Conservation (phyloP, 2,888 invertebrate genomes). For the Conomelus anceps region DNA sequence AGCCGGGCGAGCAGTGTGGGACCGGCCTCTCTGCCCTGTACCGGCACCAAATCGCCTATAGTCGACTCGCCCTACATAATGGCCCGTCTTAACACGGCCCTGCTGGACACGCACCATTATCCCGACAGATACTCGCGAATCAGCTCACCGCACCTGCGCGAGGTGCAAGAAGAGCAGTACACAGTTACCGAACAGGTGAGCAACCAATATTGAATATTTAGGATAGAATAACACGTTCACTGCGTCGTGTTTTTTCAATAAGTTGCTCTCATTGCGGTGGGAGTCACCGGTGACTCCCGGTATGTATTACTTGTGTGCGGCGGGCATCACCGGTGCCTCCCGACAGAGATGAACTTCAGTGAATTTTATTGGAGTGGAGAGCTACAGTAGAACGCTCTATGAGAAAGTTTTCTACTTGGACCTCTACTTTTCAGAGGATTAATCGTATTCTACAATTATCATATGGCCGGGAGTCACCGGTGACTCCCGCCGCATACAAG, state of each 20-base stretch:
- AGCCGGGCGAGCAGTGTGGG: slow-evolving; percentile 18
- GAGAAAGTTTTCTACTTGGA: not conserved
- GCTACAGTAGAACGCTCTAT: too few species aligned
- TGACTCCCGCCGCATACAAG: too few species aligned
- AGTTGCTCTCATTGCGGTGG: too few species aligned
- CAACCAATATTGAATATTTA: not conserved
- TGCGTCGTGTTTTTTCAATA: too few species aligned
- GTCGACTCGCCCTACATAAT: slow-evolving; percentile 20
- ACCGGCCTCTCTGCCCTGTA: not conserved
- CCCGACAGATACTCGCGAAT: slow-evolving; percentile 20
- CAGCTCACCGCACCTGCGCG: slow-evolving; percentile 29
- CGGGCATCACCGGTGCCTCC: too few species aligned
- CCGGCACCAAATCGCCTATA: not conserved
- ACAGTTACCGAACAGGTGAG: slow-evolving; percentile 31
- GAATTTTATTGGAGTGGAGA: too few species aligned
- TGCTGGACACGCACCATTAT: slow-evolving; percentile 10
- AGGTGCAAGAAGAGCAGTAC: slow-evolving; percentile 30
- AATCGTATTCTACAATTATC: too few species aligned
- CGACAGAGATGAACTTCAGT: too few species aligned
- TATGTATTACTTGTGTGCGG: too few species aligned
- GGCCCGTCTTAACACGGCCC: slow-evolving; percentile 28
- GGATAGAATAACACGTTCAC: not conserved
- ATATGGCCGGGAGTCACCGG: too few species aligned
- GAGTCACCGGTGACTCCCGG: too few species aligned
- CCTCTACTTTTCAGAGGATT: too few species aligned